Percentiles rank a stretch among this genome's conserved stretches.
Conservation (phyloP, 2,888 invertebrate genomes). For the Athalia circularis region DNA sequence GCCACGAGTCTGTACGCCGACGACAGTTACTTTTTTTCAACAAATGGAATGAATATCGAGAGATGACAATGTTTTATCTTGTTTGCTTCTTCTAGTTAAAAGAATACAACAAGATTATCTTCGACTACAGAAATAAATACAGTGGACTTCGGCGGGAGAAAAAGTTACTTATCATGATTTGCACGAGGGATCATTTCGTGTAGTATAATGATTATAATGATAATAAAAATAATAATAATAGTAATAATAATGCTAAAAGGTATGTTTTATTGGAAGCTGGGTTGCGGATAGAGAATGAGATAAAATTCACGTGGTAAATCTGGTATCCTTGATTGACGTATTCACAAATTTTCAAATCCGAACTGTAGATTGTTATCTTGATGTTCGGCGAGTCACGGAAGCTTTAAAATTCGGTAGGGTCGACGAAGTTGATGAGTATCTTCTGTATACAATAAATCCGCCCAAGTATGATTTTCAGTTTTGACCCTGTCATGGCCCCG, state of each 20-base stretch:
- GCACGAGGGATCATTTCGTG: background rate
- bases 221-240: background rate
- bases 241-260: conserved; percentile 1
- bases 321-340: background rate
- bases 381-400: conserved; percentile 13
- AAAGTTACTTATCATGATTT: conserved; percentile 26
- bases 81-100: conserved; percentile 50
- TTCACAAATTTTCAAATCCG: conserved; percentile 38
- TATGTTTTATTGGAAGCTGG: conserved; percentile 17
- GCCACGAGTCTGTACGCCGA: conserved; percentile 56
- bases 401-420: conserved; percentile 7
- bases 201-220: background rate
- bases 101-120: conserved; percentile 27
- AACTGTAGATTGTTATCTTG: conserved; percentile 11
- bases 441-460: conserved; percentile 13
- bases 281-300: background rate
- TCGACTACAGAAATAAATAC: conserved; percentile 34
- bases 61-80: conserved; percentile 59
- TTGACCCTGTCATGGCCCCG: conserved; percentile 29
- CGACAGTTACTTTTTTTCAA: conserved; percentile 53
- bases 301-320: background rate
- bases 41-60: conserved; percentile 67
- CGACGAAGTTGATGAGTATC: background rate
- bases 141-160: conserved; percentile 8
- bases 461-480: background rate